Conservation (phyloP, 2,113 vertebrate genomes). For the Euleptes europaea region DNA sequence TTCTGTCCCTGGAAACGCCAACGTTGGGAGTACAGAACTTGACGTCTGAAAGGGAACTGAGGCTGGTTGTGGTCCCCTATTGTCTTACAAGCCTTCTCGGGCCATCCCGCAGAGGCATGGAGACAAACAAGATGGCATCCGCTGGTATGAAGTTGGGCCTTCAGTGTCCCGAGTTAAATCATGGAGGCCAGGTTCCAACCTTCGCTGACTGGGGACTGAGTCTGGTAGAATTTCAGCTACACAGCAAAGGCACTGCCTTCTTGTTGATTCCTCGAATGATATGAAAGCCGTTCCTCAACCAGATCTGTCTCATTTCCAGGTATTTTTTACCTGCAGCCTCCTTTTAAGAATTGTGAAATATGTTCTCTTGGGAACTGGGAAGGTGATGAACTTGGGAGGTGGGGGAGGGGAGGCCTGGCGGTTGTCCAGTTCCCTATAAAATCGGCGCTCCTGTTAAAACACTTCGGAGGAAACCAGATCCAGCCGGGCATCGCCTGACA, state of each 20-base stretch:
- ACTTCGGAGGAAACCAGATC: slow-evolving; percentile 21
- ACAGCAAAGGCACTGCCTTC: no score
- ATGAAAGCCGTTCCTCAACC: neutral
- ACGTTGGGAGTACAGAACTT: neutral
- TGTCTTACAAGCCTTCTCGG: neutral
- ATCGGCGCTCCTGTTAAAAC: neutral
- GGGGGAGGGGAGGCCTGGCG: neutral
- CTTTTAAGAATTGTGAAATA: neutral
- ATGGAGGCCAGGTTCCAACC: neutral
- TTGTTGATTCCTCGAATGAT: neutral
- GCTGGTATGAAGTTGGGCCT: neutral
- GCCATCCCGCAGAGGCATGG: neutral
- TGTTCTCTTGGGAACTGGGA: neutral
- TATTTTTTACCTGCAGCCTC: neutral
- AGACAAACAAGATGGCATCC: neutral
- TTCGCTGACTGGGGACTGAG: neutral
- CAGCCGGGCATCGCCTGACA: neutral
- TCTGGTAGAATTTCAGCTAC: neutral
- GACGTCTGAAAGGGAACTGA: neutral
- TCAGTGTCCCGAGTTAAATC: neutral
- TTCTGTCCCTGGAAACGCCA: no score
- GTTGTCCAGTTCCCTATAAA: neutral
- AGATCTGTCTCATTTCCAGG: neutral
- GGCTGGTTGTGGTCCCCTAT: neutral
- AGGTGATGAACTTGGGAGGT: neutral